Conservation (phyloP, 1,140 invertebrate genomes). For the Drosophila tsacasi region DNA sequence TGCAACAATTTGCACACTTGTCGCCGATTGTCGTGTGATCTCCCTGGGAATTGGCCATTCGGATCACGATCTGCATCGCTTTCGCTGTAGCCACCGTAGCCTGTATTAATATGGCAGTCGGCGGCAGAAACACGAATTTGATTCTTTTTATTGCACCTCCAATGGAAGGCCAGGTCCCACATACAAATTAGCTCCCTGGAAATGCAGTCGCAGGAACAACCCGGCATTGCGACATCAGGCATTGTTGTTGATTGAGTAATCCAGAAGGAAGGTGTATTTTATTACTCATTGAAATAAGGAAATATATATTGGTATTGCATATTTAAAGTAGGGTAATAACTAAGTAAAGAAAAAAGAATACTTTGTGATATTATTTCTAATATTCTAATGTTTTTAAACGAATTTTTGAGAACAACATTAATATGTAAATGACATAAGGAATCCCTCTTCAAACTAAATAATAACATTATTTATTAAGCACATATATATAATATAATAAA, state of each 20-base stretch:
- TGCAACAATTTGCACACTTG: conserved; percentile 63
- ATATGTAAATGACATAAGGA: too few species aligned
- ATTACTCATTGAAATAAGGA: background rate
- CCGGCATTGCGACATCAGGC: background rate
- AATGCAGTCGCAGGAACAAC: conserved; percentile 7
- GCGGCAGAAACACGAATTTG: conserved; percentile 50
- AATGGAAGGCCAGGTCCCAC: conserved; percentile 24
- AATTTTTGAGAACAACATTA: too few species aligned
- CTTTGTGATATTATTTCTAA: background rate
- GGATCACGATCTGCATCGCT: conserved; percentile 68
- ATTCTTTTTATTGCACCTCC: conserved; percentile 69
- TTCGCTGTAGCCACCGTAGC: conserved; percentile 40
- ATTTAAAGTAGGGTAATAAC: background rate
- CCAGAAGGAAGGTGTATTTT: background rate
- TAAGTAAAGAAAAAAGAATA: background rate
- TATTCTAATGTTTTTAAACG: too few species aligned
- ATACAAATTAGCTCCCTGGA: conserved; percentile 48
- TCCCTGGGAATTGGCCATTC: conserved; percentile 46
- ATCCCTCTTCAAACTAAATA: too few species aligned
- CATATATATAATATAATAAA: too few species aligned
- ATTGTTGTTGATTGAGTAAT: conserved; percentile 16
- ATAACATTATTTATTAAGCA: too few species aligned
- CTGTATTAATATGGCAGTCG: conserved; percentile 51
- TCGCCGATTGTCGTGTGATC: conserved; percentile 37
- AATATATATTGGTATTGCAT: background rate